Base-by-base conservation (phyloP, 2,113 vertebrate species). In the Paramormyrops kingsleyae region DNA sequence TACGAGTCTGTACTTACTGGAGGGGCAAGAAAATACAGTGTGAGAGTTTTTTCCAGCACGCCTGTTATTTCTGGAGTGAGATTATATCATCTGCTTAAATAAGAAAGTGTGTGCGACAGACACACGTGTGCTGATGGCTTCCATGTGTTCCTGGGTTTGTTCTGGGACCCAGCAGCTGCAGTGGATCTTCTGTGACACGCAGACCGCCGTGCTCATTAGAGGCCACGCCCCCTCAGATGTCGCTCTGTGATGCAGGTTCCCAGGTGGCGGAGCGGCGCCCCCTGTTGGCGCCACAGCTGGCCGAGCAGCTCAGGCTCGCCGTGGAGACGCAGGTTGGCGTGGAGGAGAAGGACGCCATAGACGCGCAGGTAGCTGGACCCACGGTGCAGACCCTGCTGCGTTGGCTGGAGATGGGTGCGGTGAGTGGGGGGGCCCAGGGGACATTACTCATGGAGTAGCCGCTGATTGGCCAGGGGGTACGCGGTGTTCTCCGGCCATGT, bases 261-360 rank as follows among this genome's bases (percentile, higher is more conserved):
- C 97, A 97, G 92, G 93, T 95, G 80, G 85, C 95, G 80, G 95
- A 96, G 50, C 93, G 95, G 53, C 91, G 94, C 1, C 91, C 95
- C 1, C 94, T 97, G 89, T 96, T 95, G 66, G 95, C 96, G 87
- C 91, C 97, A n/a, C 96, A 96, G 93, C 96, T 98, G 35, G 91
- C 96, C 0, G 96, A 98, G 92, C 97, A 97, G 90, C 95, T 98
- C 90, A 95, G 95, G 92, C 93, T 94, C 89, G 94, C 95, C 3
- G 89, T 97, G 93, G 97, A 97, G 93, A 95, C 93, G 93, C 91
- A 97, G 89, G 93, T 92, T 50, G 94, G 95, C 77, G 94, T 96
- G 53, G 93, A 96, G 90, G 96, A 97, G 87, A 95, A 93, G 83
- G 95, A 95, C 42, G 91, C 92, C 0, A 90, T 97, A 84, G 90